Evolutionary conservation across 2,113 vertebrate genomes (phyloP).

Genomic region (Melanotaenia duboulayi): DNA sequence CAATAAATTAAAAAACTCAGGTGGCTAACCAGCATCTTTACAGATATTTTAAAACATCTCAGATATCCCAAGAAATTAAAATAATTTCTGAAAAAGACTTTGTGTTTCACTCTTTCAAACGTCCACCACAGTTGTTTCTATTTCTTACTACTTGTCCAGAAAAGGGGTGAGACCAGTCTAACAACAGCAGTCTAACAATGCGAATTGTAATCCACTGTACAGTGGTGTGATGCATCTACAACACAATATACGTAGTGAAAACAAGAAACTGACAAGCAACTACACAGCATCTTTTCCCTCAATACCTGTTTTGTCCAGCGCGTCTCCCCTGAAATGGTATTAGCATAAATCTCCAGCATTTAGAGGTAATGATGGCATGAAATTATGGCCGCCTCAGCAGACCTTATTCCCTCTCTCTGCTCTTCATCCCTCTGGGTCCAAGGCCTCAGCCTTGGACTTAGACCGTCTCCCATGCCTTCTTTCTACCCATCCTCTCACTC

Average conservation of each 20-base stretch:
- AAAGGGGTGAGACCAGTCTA: too few species aligned
- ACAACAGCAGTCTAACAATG: not conserved
- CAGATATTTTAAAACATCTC: not conserved
- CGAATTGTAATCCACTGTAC: not conserved
- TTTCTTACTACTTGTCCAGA: not conserved
- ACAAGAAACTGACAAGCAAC: slow-evolving; percentile 18
- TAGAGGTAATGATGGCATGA: slow-evolving; percentile 80
- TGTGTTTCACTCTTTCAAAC: not conserved
- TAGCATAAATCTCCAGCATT: slow-evolving; percentile 76
- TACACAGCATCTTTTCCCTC: slow-evolving; percentile 57
- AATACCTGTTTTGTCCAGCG: slow-evolving; percentile 70
- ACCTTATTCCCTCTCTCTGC: slow-evolving; percentile 62
- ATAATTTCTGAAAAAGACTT: not conserved
- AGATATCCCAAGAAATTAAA: not conserved
- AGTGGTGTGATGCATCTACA: not conserved
- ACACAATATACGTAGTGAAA: slow-evolving; percentile 35
- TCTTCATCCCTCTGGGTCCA: slow-evolving; percentile 73
- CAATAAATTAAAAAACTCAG: too few species aligned
- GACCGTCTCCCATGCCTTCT: slow-evolving; percentile 64
- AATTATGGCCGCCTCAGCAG: slow-evolving; percentile 79
- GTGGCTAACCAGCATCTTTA: not conserved
- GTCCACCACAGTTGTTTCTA: not conserved
- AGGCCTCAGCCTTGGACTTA: slow-evolving; percentile 73
- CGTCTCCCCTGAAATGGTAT: slow-evolving; percentile 70
- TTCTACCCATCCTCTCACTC: slow-evolving; percentile 57